Evolutionary conservation across 2,888 invertebrate genomes (phyloP).

Genomic region (Andrena praecox): DNA sequence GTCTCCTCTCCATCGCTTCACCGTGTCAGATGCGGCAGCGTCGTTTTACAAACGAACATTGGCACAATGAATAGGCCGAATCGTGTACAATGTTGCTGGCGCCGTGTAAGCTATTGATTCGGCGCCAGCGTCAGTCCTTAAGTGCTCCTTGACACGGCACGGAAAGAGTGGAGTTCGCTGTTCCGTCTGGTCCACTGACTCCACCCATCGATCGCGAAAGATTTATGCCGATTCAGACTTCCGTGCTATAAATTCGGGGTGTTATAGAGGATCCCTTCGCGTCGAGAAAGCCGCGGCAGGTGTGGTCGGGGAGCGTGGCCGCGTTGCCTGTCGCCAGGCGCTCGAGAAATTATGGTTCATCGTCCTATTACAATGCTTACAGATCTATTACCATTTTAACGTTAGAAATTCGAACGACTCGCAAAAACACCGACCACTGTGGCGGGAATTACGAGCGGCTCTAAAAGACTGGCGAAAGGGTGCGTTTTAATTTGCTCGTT

Average conservation of each 20-base stretch:
- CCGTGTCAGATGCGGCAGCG: constrained; percentile 20
- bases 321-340: no score
- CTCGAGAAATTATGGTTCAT: no score
- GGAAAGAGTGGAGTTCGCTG: constrained; percentile 64
- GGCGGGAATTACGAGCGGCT: constrained; percentile 7
- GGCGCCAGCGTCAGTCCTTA: constrained; percentile 56
- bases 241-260: no score
- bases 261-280: no score
- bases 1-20: not conserved
- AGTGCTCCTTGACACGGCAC: constrained; percentile 64
- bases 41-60: constrained; percentile 51
- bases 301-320: no score
- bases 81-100: constrained; percentile 52
- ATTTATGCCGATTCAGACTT: constrained; percentile 46
- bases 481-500: constrained; percentile 63
- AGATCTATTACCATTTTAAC: not conserved
- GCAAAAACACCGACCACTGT: not conserved
- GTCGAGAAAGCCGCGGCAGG: no score
- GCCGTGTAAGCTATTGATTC: constrained; percentile 62
- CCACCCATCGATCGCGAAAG: constrained; percentile 35
- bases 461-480: constrained; percentile 14
- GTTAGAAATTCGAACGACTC: not conserved
- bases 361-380: no score
- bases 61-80: constrained; percentile 54
- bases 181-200: constrained; percentile 55